A percentile compares a stretch with the other conserved stretches of the same genome.
These are phyloP conservation scores for Mormyrops boulengeri DNA, from an alignment of 2,797 vertebrate species.

Conservation along the genomic window DNA sequence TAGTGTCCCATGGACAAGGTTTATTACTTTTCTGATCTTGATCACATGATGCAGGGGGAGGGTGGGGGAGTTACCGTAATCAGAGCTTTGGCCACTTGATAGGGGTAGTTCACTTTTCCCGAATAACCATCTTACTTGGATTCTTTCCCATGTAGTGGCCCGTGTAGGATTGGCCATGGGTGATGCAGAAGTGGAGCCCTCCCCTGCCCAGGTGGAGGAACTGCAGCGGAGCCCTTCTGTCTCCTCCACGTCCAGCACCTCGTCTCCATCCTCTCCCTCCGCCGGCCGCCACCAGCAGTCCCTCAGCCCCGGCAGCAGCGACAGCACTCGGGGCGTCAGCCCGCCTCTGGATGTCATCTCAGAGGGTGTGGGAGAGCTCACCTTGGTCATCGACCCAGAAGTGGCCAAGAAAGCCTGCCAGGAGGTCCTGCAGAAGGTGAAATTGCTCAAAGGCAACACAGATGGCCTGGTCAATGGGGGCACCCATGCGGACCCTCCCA, in stretches of 20 bases:
- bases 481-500: constrained; percentile 23
- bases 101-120: not conserved
- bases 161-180: constrained; percentile 43
- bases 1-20: not conserved
- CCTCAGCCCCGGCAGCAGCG: constrained; percentile 45
- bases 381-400: constrained; percentile 77
- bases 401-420: constrained; percentile 82
- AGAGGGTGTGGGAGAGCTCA: constrained; percentile 72
- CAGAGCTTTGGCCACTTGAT: not conserved
- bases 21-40: constrained; percentile 6
- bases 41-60: not conserved
- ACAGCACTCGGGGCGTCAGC: constrained; percentile 53
- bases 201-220: constrained; percentile 42
- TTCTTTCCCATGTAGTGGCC: constrained; percentile 33
- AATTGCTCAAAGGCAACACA: constrained; percentile 53
- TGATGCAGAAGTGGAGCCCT: constrained; percentile 46
- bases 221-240: constrained; percentile 59
- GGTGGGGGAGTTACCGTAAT: not conserved
- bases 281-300: constrained; percentile 27
- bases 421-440: constrained; percentile 87
- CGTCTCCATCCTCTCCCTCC: constrained; percentile 48
- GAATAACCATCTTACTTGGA: not conserved
- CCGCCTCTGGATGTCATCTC: constrained; percentile 72
- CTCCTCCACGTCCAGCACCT: constrained; percentile 61
- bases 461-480: constrained; percentile 11